Evolutionary conservation across 2,888 invertebrate species (phyloP).

Genomic region (Agriopis aurantiaria): DNA sequence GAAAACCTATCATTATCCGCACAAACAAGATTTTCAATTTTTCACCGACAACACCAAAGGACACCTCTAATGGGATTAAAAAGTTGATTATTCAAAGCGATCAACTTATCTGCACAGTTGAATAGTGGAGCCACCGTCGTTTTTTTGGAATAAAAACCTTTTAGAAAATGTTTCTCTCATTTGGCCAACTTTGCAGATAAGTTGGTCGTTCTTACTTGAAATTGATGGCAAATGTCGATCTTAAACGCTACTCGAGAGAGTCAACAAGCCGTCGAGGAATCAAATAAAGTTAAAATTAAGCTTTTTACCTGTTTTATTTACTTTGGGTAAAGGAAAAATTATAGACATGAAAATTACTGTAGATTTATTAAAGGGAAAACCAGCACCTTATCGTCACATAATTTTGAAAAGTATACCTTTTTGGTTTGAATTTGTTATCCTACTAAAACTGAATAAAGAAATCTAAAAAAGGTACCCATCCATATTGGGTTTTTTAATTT

Average conservation of each 20-base stretch:
- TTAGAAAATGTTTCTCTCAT: not conserved
- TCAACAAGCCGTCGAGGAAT: slow-evolving; percentile 58
- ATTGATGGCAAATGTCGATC: slow-evolving; percentile 64
- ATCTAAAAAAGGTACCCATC: too few species aligned
- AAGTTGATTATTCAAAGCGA: slow-evolving; percentile 62
- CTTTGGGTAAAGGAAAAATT: slow-evolving; percentile 8
- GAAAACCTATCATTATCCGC: slow-evolving; percentile 11
- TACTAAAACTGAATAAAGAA: too few species aligned
- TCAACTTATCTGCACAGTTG: not conserved
- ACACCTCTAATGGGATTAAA: slow-evolving; percentile 66
- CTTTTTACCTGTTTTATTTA: slow-evolving; percentile 40
- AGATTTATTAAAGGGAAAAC: not conserved
- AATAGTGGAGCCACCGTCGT: not conserved
- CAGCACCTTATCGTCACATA: too few species aligned
- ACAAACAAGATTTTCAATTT: slow-evolving; percentile 22
- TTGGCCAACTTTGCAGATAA: slow-evolving; percentile 2
- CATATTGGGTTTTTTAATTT: too few species aligned
- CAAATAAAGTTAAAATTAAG: slow-evolving; percentile 50
- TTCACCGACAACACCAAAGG: slow-evolving; percentile 10
- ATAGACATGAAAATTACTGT: not conserved
- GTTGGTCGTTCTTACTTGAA: slow-evolving; percentile 38
- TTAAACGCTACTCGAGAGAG: slow-evolving; percentile 62
- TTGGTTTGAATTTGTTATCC: too few species aligned
- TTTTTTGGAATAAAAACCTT: not conserved
- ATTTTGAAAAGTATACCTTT: too few species aligned